A percentile compares a stretch with the other conserved stretches of the same genome.
phyloP scores from a whole-genome alignment of 2,113 vertebrate species.

The Leuciscus idus region DNA sequence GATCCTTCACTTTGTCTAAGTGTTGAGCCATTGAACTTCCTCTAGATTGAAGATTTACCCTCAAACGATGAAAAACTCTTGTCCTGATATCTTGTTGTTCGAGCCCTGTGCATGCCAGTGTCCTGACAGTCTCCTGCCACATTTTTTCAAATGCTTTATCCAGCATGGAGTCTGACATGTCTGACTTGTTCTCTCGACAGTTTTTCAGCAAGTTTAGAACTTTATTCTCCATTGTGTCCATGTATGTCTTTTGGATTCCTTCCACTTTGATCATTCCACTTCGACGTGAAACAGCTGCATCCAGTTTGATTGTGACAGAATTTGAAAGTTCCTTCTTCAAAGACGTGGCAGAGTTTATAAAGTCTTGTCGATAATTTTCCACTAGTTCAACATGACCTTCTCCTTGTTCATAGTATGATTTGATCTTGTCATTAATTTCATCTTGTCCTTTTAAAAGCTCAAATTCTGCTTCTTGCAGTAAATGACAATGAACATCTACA shows the following conservation, averaged over 20 bases:
- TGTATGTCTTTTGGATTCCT: conserved; percentile 50
- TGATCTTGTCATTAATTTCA: conserved; percentile 27
- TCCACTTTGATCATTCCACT: conserved; percentile 40
- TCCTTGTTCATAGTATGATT: conserved; percentile 62
- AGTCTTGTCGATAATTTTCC: conserved; percentile 69
- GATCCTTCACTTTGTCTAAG: neutral
- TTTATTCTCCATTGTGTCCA: conserved; percentile 55
- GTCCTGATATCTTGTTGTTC: conserved; percentile 41
- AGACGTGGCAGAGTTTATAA: conserved; percentile 51
- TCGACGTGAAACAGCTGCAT: conserved; percentile 29
- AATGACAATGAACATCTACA: neutral
- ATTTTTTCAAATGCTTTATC: conserved; percentile 65
- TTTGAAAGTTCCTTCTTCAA: conserved; percentile 57
- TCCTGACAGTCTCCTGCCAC: conserved; percentile 57
- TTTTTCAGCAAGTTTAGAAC: conserved; percentile 57
- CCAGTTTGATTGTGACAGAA: conserved; percentile 5
- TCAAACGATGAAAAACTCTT: conserved; percentile 46
- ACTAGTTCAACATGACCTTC: conserved; percentile 58
- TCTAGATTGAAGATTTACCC: conserved; percentile 31
- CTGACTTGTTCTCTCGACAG: conserved; percentile 34
- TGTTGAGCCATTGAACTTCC: conserved; percentile 37
- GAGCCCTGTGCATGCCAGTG: neutral
- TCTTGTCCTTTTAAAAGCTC: neutral
- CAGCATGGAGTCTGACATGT: conserved; percentile 42
- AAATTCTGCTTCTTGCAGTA: neutral